A percentile compares a stretch with the other conserved stretches of the same genome.
Evolutionary conservation across 2,113 vertebrate genomes (phyloP).

Genomic region (Panthera uncia): DNA sequence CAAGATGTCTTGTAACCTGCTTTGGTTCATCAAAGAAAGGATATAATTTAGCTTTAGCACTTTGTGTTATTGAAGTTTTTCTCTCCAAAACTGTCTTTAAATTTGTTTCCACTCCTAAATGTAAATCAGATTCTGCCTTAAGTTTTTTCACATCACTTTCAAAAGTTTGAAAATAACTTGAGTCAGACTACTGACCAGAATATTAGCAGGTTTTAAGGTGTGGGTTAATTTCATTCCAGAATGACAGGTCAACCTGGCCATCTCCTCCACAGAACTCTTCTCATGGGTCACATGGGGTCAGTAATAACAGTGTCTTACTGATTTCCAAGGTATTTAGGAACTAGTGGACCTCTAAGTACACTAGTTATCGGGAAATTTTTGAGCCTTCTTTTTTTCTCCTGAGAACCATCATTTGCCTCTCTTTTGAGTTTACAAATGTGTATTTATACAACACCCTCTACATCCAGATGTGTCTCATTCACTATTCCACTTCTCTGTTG

Average conservation of each 20-base stretch:
- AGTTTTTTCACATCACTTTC: slow-evolving; percentile 6
- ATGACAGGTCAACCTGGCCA: background rate
- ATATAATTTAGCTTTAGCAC: background rate
- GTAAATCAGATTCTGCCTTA: background rate
- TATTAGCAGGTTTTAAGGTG: background rate
- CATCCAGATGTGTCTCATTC: background rate
- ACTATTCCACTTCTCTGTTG: background rate
- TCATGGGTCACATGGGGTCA: background rate
- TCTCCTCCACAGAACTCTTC: background rate
- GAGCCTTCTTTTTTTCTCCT: background rate
- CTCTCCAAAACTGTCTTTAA: background rate
- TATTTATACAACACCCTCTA: background rate
- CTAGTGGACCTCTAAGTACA: background rate
- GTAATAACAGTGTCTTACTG: background rate
- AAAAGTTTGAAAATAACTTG: background rate
- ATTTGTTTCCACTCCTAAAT: background rate
- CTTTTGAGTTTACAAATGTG: background rate
- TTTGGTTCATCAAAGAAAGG: background rate
- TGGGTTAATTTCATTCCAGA: slow-evolving; percentile 1
- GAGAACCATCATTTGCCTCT: background rate
- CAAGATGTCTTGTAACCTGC: background rate
- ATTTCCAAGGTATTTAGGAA: background rate
- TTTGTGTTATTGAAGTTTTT: background rate
- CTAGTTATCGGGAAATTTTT: background rate
- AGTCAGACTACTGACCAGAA: background rate